These are phyloP conservation scores for Archips xylosteana DNA, from an alignment of 2,888 invertebrate genomes.

Conservation along the genomic window DNA sequence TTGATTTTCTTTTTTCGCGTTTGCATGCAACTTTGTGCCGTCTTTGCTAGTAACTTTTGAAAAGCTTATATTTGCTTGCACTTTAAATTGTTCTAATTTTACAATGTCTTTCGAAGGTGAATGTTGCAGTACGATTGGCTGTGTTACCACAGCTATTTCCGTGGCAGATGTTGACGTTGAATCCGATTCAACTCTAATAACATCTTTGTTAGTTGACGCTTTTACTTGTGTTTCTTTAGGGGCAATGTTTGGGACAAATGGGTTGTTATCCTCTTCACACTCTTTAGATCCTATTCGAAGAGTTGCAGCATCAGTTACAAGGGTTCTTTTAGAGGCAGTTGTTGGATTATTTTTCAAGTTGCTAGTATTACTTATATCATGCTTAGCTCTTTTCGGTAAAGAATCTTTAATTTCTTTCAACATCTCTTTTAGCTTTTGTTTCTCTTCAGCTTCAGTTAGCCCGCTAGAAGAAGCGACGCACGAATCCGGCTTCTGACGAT, in stretches of 20 bases:
- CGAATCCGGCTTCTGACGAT: conserved; percentile 61
- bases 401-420: conserved; percentile 92
- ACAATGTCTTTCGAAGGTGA: conserved; percentile 48
- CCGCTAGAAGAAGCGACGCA: conserved; percentile 45
- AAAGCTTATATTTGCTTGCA: not conserved
- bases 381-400: conserved; percentile 86
- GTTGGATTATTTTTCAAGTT: conserved; percentile 38
- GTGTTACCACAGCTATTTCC: conserved; percentile 52
- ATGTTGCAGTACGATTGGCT: conserved; percentile 54
- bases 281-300: conserved; percentile 66
- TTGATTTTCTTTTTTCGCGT: not conserved
- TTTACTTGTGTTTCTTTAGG: not conserved
- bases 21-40: not conserved
- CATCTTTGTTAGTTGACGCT: not conserved
- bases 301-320: conserved; percentile 67
- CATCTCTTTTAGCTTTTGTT: conserved; percentile 88
- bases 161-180: conserved; percentile 35
- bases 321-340: conserved; percentile 42
- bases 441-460: conserved; percentile 69
- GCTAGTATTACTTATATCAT: conserved; percentile 50
- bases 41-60: not conserved
- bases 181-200: conserved; percentile 10
- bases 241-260: conserved; percentile 21
- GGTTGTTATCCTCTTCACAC: conserved; percentile 44
- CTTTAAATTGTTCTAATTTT: conserved; percentile 31